These are phyloP conservation scores for Zaprionus taronus DNA, from an alignment of 1,140 invertebrate genomes.

Conservation along the genomic window DNA sequence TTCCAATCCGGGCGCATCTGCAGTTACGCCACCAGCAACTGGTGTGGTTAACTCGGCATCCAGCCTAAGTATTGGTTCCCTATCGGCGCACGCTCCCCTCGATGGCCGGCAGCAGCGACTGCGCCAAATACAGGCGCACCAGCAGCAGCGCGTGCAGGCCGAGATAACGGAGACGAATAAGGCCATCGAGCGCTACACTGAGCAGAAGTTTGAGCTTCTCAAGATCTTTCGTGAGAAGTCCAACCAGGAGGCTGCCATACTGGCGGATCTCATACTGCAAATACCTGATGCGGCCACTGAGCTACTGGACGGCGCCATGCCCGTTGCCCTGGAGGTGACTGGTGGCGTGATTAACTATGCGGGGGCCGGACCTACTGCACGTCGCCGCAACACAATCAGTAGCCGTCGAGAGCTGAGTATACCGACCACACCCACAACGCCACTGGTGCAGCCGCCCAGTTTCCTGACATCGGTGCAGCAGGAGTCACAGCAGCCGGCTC, in stretches of 20 bases:
- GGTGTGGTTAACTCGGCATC: slow-evolving; percentile 38
- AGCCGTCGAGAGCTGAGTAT: slow-evolving; percentile 66
- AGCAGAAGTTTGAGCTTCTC: slow-evolving; percentile 71
- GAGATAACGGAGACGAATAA: slow-evolving; percentile 74
- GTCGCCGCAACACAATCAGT: slow-evolving; percentile 77
- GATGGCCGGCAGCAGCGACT: slow-evolving; percentile 54
- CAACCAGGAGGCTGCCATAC: slow-evolving; percentile 67
- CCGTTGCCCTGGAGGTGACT: slow-evolving; percentile 60
- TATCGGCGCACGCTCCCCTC: slow-evolving; percentile 13
- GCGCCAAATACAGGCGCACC: slow-evolving; percentile 52
- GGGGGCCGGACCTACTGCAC: slow-evolving; percentile 23
- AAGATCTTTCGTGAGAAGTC: slow-evolving; percentile 80
- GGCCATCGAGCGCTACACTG: slow-evolving; percentile 64
- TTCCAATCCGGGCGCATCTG: not conserved
- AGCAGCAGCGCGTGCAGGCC: slow-evolving; percentile 64
- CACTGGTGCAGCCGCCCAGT: slow-evolving; percentile 56
- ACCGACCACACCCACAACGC: slow-evolving; percentile 71
- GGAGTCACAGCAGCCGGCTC: slow-evolving; percentile 45
- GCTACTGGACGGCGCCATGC: slow-evolving; percentile 65
- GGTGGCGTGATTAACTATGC: slow-evolving; percentile 40
- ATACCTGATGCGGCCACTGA: slow-evolving; percentile 55
- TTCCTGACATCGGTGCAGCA: slow-evolving; percentile 54
- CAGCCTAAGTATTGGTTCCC: slow-evolving; percentile 55
- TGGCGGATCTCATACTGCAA: slow-evolving; percentile 51
- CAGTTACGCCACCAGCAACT: slow-evolving; percentile 1